Percentiles rank a stretch among this genome's conserved stretches.
phyloP scores from a whole-genome alignment of 2,888 invertebrate species.

The Scelioninae gen. 1 region DNA sequence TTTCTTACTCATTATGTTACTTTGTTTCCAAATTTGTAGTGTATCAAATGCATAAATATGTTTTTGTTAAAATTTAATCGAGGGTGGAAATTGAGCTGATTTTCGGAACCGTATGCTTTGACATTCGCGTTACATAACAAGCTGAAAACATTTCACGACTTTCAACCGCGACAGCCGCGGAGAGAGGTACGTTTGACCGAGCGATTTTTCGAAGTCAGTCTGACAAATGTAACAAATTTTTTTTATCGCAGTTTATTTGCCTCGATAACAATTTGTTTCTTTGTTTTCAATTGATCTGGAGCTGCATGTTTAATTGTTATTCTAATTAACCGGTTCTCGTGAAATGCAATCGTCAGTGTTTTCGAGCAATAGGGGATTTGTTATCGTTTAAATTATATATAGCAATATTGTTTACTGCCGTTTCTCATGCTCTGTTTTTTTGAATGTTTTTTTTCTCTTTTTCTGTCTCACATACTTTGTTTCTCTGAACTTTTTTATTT shows the following conservation, averaged over 20 bases:
- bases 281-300: background rate
- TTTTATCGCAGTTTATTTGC: background rate
- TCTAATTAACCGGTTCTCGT: background rate
- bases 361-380: background rate
- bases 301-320: background rate
- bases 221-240: background rate
- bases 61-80: background rate
- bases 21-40: too few species aligned
- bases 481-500: too few species aligned
- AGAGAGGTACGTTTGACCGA: background rate
- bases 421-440: background rate
- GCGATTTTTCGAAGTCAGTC: conserved; percentile 13
- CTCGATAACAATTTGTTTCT: background rate
- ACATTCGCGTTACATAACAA: conserved; percentile 80
- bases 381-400: conserved; percentile 10
- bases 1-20: too few species aligned
- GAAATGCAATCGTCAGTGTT: background rate
- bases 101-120: conserved; percentile 76
- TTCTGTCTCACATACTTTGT: background rate
- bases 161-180: conserved; percentile 58
- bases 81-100: background rate
- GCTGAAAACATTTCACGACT: conserved; percentile 72
- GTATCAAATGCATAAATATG: too few species aligned
- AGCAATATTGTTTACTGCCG: conserved; percentile 1
- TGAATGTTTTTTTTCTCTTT: background rate